These are phyloP conservation scores for Galendromus occidentalis DNA, from an alignment of 1,140 invertebrate genomes.

Conservation along the genomic window DNA sequence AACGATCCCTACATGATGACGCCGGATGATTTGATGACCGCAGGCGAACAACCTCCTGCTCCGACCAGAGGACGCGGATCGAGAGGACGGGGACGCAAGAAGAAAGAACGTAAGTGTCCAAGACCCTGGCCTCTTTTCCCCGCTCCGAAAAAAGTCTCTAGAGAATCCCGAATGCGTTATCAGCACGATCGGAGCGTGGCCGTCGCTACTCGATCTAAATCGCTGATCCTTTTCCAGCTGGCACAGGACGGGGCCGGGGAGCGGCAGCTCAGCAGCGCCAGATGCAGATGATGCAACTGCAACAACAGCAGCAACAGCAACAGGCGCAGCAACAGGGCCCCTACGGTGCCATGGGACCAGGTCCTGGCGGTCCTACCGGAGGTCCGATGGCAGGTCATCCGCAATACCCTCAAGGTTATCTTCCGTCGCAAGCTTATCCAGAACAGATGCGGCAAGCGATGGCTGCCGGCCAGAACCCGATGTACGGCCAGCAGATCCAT, in stretches of 20 bases:
- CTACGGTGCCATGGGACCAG: slow-evolving; percentile 1
- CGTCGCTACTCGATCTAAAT: too few relatives aligned
- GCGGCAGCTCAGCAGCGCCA: slow-evolving; percentile 23
- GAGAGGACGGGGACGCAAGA: slow-evolving; percentile 14
- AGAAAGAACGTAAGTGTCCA: slow-evolving; percentile 17
- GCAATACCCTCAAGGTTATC: not conserved
- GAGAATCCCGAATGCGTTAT: too few relatives aligned
- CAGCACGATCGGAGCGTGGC: too few relatives aligned
- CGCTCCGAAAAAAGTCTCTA: too few relatives aligned
- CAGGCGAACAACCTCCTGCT: not conserved
- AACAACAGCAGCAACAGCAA: not conserved
- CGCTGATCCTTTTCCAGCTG: not conserved
- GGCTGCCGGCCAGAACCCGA: not conserved
- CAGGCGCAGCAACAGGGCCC: slow-evolving; percentile 13
- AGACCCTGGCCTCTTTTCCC: not conserved
- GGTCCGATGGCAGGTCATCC: not conserved
- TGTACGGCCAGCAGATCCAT: slow-evolving; percentile 10
- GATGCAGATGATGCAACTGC: slow-evolving; percentile 16
- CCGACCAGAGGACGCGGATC: not conserved
- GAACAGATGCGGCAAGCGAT: slow-evolving; percentile 4
- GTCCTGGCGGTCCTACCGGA: not conserved
- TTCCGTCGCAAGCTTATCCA: not conserved
- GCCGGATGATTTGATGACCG: not conserved
- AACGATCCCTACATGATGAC: slow-evolving; percentile 10
- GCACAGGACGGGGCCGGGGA: slow-evolving; percentile 19